Base-by-base conservation (phyloP, 2,113 vertebrate species). In the Chrysochloris asiatica region DNA sequence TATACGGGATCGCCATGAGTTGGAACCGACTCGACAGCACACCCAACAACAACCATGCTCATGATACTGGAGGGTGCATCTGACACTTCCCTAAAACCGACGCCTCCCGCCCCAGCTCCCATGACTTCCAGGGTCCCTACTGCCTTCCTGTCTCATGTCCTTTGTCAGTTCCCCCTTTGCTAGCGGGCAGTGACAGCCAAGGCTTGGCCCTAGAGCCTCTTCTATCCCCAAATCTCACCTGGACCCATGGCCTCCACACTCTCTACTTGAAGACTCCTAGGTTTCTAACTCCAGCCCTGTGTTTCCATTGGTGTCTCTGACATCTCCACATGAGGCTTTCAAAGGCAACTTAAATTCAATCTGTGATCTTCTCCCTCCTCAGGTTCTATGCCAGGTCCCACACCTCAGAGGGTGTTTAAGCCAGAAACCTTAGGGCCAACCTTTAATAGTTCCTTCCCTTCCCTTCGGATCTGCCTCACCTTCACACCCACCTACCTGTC, bases 191-290 rank as follows among this genome's bases (percentile, higher is more conserved):
- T 56, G 54, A 56, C 54, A 22, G 19, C 17, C 50, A 38, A 24
- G 7, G 9, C 38, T 6, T 41, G 69, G 24, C 28, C 59, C 30
- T 41, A 1, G 36, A 48, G 1, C 22, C 52, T 45, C 48, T 50
- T 48, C 69, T 30, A 2, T 22, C 52, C 47, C 30, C n/a, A n/a
- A n/a, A n/a, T n/a, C n/a, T n/a, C n/a, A n/a, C n/a, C 1, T 12
- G 38, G 67, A 38, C 10, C 38, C 41, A 30, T 9, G 13, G 30
- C 63, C 28, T 30, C 28, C 36, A 19, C 47, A 38, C 56, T 59
- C 19, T 4, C 36, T 1, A 33, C 43, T 24, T 33, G 19, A 12
- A 4, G 16, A 48, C 28, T 56, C 30, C 24, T 0, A 0, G 2
- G 13, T 33, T 24, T 10, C 9, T 24, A 30, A 65, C 75, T 78